Conservation (phyloP, 2,797 vertebrate species). For the Corythornis leucogaster region DNA sequence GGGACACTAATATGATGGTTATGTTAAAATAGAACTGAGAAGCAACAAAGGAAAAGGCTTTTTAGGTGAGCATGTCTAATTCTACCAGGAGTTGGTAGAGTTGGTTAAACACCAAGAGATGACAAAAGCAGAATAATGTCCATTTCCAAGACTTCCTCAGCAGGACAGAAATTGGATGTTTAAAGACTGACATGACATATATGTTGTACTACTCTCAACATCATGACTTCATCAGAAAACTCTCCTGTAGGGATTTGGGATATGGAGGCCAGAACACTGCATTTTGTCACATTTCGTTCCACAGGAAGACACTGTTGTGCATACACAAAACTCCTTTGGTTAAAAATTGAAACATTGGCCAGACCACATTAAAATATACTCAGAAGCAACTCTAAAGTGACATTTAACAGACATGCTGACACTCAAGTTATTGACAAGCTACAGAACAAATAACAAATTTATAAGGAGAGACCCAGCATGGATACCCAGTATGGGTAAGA, state of each 20-base stretch:
- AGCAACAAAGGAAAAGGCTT: neutral
- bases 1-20: rapidly evolving
- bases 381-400: slow-evolving; percentile 38
- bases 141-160: neutral
- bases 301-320: neutral
- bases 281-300: neutral
- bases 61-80: neutral
- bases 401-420: slow-evolving; percentile 14
- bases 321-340: neutral
- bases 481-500: neutral
- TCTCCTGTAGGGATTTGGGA: neutral
- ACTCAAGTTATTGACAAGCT: slow-evolving; percentile 46
- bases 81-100: too few species aligned
- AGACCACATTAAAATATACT: neutral
- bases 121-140: neutral
- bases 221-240: neutral
- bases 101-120: neutral
- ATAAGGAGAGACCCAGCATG: slow-evolving; percentile 46
- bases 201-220: neutral
- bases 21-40: neutral
- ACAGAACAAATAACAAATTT: slow-evolving; percentile 50
- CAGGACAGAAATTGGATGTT: neutral
- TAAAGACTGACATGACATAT: too few species aligned
- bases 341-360: neutral
- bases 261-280: neutral